Conservation (phyloP, 2,888 invertebrate species). For the Nephrotoma guestfalica region DNA sequence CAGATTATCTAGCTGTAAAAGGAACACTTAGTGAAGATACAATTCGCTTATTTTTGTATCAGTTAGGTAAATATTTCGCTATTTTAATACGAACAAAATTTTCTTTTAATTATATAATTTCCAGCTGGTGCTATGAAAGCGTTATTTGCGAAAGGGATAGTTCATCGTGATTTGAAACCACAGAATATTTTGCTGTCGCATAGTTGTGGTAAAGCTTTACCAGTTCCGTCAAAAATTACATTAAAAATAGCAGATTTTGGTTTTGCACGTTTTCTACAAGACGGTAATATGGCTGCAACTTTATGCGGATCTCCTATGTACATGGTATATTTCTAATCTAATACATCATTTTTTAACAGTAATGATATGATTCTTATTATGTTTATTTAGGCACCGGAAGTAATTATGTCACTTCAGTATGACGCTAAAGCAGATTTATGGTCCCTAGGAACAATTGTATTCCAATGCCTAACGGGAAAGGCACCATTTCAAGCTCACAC, state of each 20-base stretch:
- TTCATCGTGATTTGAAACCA: conserved; percentile 97
- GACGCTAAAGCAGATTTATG: conserved; percentile 98
- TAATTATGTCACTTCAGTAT: conserved; percentile 97
- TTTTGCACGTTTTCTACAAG: conserved; percentile 94
- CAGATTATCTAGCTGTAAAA: conserved; percentile 89
- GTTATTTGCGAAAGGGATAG: conserved; percentile 91
- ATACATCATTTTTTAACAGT: no score
- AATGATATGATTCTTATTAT: not conserved
- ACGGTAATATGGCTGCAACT: conserved; percentile 99
- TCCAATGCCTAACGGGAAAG: conserved; percentile 95
- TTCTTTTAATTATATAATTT: conserved; percentile 11
- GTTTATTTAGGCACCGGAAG: conserved; percentile 69
- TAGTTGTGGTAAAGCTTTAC: conserved; percentile 32
- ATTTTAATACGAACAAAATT: not conserved
- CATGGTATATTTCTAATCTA: conserved; percentile 54
- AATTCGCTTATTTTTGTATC: conserved; percentile 84
- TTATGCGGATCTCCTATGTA: conserved; percentile 99
- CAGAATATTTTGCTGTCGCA: conserved; percentile 96
- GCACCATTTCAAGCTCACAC: conserved; percentile 98
- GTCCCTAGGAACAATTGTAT: conserved; percentile 98
- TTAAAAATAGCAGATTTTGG: conserved; percentile 99
- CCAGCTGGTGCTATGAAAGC: conserved; percentile 94
- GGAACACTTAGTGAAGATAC: conserved; percentile 95
- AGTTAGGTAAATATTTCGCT: conserved; percentile 51
- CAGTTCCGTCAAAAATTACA: conserved; percentile 65